Evolutionary conservation across 2,888 invertebrate genomes (phyloP), one percentile per base, ranked within the genome.

Genomic region (Ormia ochracea): DNA sequence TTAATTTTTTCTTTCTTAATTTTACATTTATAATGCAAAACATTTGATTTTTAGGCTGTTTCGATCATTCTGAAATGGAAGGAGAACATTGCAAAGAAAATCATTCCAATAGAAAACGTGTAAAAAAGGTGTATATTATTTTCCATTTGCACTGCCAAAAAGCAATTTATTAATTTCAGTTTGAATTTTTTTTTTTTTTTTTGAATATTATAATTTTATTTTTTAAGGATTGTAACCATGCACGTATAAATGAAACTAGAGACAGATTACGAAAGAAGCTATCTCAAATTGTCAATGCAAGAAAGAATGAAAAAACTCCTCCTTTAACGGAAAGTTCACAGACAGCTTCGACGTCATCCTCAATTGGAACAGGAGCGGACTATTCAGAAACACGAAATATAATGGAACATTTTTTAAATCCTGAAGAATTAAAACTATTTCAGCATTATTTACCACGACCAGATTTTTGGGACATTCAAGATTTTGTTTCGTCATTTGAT

Each of bases 191-290:
- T n/a, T n/a, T n/a, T n/a, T n/a, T n/a, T n/a, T n/a, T n/a, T n/a
- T n/a, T n/a, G n/a, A 31, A 33, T 54, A 33, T 41, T 10, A 23
- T 56, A 9, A 33, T 17, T 31, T 45, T 52, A 54, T 26, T 45
- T 0, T 21, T 26, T 2, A 56, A 87, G 86, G 89, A 90, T 78
- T 89, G 89, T 76, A 89, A 86, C 82, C 89, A 90, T 82, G 88
- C 87, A 0, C 87, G 90, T 7, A 88, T 88, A 75, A 90, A 89
- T 72, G 90, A 90, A 82, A 90, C 90, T 4, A 86, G 90, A 2
- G 90, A 90, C 82, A 85, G 90, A 61, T 70, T 90, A 45, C 88
- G 90, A 9, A 90, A 90, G 68, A 89, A 89, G 78, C 82, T 90
- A 12, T 87, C 86, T 9, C 89, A 89, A 81, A 84, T 89, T 66